Percentiles rank a stretch among this genome's conserved stretches.
These are phyloP conservation scores for Pseudomyrmex sp. DNA, from an alignment of 1,140 invertebrate genomes.

Conservation along the genomic window DNA sequence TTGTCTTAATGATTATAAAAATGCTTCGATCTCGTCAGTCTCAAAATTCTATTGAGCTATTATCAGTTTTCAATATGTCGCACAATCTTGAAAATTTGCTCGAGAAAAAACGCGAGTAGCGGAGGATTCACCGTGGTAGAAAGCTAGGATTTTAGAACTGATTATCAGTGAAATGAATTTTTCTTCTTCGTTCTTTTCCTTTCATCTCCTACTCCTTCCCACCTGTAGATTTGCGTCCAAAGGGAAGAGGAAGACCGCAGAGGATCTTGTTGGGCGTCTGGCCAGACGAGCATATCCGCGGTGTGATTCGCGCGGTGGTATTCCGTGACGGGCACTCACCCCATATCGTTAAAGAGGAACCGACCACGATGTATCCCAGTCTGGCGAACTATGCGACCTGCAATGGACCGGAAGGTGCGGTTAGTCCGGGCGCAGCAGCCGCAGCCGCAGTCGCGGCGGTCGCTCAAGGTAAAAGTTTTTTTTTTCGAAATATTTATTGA, in stretches of 20 bases:
- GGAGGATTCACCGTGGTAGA: background rate
- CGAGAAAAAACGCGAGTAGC: conserved; percentile 17
- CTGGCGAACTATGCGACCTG: conserved; percentile 86
- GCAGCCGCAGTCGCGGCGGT: conserved; percentile 90
- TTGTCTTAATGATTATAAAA: background rate
- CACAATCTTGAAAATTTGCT: background rate
- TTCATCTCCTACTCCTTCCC: background rate
- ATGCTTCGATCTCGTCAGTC: conserved; percentile 2
- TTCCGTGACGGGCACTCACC: conserved; percentile 91
- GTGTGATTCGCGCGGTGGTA: conserved; percentile 95
- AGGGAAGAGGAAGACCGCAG: conserved; percentile 94
- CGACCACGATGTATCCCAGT: conserved; percentile 85
- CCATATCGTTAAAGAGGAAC: conserved; percentile 91
- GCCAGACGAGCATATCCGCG: conserved; percentile 96
- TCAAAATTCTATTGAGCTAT: background rate
- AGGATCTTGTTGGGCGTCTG: conserved; percentile 95
- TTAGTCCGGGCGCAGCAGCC: conserved; percentile 88
- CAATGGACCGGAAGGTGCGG: conserved; percentile 88
- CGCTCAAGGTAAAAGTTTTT: conserved; percentile 85
- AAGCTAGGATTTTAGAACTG: background rate
- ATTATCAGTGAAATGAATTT: conserved; percentile 22
- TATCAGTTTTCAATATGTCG: background rate
- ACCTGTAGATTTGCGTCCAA: conserved; percentile 92
- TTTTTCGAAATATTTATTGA: too few relatives aligned
- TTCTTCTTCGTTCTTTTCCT: background rate